Conservation (phyloP, 2,797 vertebrate species). For the Adrianichthys oophorus region DNA sequence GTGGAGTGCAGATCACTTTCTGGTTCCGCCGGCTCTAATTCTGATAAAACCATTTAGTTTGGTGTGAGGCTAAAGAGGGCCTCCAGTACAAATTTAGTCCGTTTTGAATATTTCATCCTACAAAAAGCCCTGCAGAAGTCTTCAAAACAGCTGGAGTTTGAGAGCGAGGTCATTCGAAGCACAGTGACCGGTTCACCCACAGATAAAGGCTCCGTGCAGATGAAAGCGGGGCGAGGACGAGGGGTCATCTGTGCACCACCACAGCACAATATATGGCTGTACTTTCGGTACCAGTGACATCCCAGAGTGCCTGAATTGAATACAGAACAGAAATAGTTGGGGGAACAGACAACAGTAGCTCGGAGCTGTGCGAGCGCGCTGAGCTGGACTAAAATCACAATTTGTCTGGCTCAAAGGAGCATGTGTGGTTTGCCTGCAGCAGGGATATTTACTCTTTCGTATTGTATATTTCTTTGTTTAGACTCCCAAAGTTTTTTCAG, state of each 20-base stretch:
- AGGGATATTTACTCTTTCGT: conserved; percentile 43
- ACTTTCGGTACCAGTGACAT: conserved; percentile 23
- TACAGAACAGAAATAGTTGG: conserved; percentile 39
- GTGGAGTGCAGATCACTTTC: conserved; percentile 42
- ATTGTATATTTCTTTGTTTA: conserved; percentile 25
- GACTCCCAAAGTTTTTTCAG: conserved; percentile 21
- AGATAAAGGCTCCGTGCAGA: conserved; percentile 27
- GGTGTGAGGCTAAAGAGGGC: conserved; percentile 34
- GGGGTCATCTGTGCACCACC: conserved; percentile 21
- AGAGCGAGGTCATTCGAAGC: neutral
- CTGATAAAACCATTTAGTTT: conserved; percentile 43
- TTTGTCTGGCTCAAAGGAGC: conserved; percentile 50
- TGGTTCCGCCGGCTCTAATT: conserved; percentile 51
- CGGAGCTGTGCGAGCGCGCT: conserved; percentile 42
- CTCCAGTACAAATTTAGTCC: conserved; percentile 41
- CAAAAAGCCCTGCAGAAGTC: conserved; percentile 1
- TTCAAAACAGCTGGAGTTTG: conserved; percentile 17
- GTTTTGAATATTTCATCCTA: conserved; percentile 27
- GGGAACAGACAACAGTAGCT: conserved; percentile 51
- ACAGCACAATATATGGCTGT: conserved; percentile 16
- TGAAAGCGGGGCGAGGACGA: conserved; percentile 19
- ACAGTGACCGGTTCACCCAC: conserved; percentile 21
- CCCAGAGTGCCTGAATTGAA: conserved; percentile 27
- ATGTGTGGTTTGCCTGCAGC: conserved; percentile 45
- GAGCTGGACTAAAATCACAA: conserved; percentile 58